Percentiles rank a stretch among this genome's conserved stretches.
Evolutionary conservation across 2,113 vertebrate species (phyloP).

Genomic region (Macquaria ambigua): DNA sequence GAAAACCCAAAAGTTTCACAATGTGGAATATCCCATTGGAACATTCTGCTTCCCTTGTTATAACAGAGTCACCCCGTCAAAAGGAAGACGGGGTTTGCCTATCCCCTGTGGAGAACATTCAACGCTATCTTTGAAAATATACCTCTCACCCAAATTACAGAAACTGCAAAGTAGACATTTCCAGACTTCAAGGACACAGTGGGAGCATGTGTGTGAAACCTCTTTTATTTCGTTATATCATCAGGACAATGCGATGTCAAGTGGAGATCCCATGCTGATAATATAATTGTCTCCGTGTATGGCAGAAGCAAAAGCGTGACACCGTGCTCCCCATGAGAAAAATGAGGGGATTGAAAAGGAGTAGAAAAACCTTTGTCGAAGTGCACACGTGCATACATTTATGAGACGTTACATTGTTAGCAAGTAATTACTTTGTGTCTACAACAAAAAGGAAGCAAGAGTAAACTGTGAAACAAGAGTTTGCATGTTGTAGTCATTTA

Average conservation of each 20-base stretch:
- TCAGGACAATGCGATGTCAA: conserved; percentile 78
- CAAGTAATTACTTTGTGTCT: conserved; percentile 40
- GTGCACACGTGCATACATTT: conserved; percentile 37
- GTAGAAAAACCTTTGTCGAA: conserved; percentile 46
- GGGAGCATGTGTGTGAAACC: conserved; percentile 74
- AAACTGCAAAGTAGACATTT: conserved; percentile 80
- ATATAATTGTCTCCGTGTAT: conserved; percentile 81
- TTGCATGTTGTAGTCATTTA: conserved; percentile 20
- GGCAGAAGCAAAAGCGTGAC: conserved; percentile 68
- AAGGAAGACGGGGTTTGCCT: conserved; percentile 1
- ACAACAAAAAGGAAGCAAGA: neutral
- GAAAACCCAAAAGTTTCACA: neutral
- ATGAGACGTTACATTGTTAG: conserved; percentile 41
- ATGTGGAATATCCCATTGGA: neutral
- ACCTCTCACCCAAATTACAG: conserved; percentile 65
- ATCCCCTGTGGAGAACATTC: conserved; percentile 41
- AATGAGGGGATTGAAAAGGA: conserved; percentile 38
- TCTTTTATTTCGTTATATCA: conserved; percentile 79
- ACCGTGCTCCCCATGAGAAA: conserved; percentile 56
- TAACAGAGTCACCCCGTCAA: conserved; percentile 27
- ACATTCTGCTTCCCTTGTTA: neutral
- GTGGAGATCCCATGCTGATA: conserved; percentile 79
- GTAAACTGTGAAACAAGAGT: conserved; percentile 17
- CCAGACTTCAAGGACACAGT: conserved; percentile 78
- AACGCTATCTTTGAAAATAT: conserved; percentile 65